Percentiles rank a stretch among this genome's conserved stretches.
Evolutionary conservation across 2,113 vertebrate species (phyloP).

Genomic region (Scomber japonicus): DNA sequence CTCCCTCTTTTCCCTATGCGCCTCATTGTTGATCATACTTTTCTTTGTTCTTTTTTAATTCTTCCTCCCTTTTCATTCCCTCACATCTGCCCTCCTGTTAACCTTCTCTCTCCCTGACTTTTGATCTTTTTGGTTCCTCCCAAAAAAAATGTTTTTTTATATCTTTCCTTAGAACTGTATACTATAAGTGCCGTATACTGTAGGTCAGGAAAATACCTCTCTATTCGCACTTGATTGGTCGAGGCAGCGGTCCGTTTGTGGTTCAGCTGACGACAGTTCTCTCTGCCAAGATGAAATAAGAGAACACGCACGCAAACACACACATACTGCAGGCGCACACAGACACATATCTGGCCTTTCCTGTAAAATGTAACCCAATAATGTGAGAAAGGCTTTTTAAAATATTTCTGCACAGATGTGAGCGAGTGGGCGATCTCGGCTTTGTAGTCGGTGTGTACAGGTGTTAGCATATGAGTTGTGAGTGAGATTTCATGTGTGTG

Average conservation of each 20-base stretch:
- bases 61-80: background rate
- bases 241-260: slow-evolving; percentile 67
- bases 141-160: slow-evolving; percentile 2
- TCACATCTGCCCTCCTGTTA: slow-evolving; percentile 42
- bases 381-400: slow-evolving; percentile 73
- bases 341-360: slow-evolving; percentile 62
- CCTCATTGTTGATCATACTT: background rate
- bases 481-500: slow-evolving; percentile 6
- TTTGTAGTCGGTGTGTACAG: slow-evolving; percentile 48
- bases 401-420: slow-evolving; percentile 70
- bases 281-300: slow-evolving; percentile 67
- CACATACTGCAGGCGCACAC: slow-evolving; percentile 44
- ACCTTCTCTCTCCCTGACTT: slow-evolving; percentile 31
- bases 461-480: slow-evolving; percentile 40
- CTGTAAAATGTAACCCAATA: slow-evolving; percentile 79
- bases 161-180: slow-evolving; percentile 60
- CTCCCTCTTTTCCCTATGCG: background rate
- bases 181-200: slow-evolving; percentile 52
- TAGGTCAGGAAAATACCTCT: slow-evolving; percentile 46
- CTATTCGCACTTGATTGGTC: slow-evolving; percentile 64
- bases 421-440: slow-evolving; percentile 28
- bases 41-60: slow-evolving; percentile 22
- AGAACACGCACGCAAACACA: slow-evolving; percentile 55
- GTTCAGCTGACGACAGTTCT: slow-evolving; percentile 72
- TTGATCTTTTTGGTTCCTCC: slow-evolving; percentile 43